Evolutionary conservation across 1,140 invertebrate genomes (phyloP).

Genomic region (Varroa destructor): DNA sequence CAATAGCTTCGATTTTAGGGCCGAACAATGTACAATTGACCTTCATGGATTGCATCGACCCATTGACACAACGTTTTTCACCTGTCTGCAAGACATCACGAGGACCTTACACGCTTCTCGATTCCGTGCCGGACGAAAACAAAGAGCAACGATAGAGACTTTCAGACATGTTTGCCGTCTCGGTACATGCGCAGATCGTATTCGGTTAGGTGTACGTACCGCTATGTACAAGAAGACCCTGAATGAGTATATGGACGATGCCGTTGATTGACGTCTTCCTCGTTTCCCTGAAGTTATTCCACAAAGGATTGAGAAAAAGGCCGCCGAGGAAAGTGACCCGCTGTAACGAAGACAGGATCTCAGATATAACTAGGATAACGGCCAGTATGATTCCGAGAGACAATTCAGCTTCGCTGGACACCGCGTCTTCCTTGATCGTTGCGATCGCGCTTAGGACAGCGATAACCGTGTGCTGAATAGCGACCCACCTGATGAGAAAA

Average conservation of each 20-base stretch:
- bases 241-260: not conserved
- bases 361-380: not conserved
- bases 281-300: constrained; percentile 8
- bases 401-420: not conserved
- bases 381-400: not conserved
- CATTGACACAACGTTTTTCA: no score
- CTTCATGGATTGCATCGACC: no score
- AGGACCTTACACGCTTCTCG: no score
- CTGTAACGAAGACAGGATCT: not conserved
- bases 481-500: no score
- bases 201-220: not conserved
- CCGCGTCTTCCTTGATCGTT: constrained; percentile 1
- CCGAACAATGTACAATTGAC: no score
- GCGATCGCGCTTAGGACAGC: not conserved
- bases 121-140: no score
- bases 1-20: no score
- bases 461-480: not conserved
- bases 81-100: no score
- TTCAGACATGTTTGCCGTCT: no score
- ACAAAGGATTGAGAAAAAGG: constrained; percentile 3
- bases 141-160: no score
- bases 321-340: constrained; percentile 1
- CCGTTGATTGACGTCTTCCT: not conserved
- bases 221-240: constrained; percentile 3
- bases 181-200: no score